Conservation (phyloP, 2,113 vertebrate genomes). For the Protobothrops mucrosquamatus region DNA sequence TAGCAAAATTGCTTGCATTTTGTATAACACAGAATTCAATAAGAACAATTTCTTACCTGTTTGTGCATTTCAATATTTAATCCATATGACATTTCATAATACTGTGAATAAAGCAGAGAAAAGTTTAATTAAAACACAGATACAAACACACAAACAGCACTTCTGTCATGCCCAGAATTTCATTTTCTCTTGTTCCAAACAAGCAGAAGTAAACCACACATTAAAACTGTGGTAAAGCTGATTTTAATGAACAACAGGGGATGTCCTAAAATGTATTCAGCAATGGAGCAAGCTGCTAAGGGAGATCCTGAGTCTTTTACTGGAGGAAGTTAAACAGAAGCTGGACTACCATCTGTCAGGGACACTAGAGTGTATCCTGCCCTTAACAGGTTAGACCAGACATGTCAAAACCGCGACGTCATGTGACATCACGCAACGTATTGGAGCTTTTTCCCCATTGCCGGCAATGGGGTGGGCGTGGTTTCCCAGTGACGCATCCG, state of each 20-base stretch:
- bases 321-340: background rate
- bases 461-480: too few relatives aligned
- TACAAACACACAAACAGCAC: background rate
- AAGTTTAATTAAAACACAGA: constrained; percentile 40
- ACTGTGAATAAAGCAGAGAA: constrained; percentile 68
- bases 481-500: too few relatives aligned
- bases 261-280: background rate
- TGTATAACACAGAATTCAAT: constrained; percentile 5
- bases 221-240: background rate
- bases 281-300: background rate
- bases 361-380: background rate
- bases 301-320: background rate
- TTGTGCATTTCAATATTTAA: constrained; percentile 90
- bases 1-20: background rate
- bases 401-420: too few relatives aligned
- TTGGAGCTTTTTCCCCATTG: too few relatives aligned
- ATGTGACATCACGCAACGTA: too few relatives aligned
- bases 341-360: background rate
- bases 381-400: background rate
- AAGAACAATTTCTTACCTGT: constrained; percentile 74
- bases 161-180: background rate
- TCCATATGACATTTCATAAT: constrained; percentile 87
- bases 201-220: background rate
- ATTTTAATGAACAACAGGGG: background rate
- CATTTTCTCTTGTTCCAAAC: background rate